Evolutionary conservation across 2,888 invertebrate genomes (phyloP).

Genomic region (Ariolimax columbianus): DNA sequence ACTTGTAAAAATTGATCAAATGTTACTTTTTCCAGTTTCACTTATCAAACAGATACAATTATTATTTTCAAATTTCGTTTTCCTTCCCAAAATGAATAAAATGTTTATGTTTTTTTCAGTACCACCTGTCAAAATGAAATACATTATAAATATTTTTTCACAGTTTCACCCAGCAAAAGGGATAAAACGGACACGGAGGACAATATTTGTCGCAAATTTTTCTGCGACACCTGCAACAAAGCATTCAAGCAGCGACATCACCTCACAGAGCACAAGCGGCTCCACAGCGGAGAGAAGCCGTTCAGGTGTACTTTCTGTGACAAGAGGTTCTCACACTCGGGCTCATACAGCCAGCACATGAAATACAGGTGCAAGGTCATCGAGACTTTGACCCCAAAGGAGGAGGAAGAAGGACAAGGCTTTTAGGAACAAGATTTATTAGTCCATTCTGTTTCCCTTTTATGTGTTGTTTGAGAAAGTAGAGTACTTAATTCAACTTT

Average conservation of each 20-base stretch:
- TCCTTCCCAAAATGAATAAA: too few species aligned
- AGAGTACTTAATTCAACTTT: neutral
- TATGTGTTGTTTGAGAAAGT: neutral
- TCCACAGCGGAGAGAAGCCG: constrained; percentile 51
- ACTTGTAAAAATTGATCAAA: too few species aligned
- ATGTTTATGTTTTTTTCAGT: too few species aligned
- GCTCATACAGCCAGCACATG: constrained; percentile 52
- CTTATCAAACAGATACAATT: too few species aligned
- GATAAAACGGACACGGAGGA: constrained; percentile 44
- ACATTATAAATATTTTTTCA: too few species aligned
- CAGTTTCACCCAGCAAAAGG: constrained; percentile 32
- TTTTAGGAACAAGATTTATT: neutral
- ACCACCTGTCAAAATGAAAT: too few species aligned
- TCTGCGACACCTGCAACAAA: constrained; percentile 48
- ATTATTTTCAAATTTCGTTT: too few species aligned
- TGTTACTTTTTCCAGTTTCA: too few species aligned
- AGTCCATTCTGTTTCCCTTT: neutral
- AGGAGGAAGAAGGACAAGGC: constrained; percentile 42
- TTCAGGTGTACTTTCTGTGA: constrained; percentile 50
- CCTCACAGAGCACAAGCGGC: constrained; percentile 51
- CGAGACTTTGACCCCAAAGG: constrained; percentile 38
- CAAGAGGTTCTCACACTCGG: constrained; percentile 51
- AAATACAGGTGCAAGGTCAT: constrained; percentile 48
- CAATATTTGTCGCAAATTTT: constrained; percentile 43
- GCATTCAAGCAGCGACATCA: constrained; percentile 51